Evolutionary conservation across 2,888 invertebrate genomes (phyloP).

Genomic region (Oscheius myriophilus): DNA sequence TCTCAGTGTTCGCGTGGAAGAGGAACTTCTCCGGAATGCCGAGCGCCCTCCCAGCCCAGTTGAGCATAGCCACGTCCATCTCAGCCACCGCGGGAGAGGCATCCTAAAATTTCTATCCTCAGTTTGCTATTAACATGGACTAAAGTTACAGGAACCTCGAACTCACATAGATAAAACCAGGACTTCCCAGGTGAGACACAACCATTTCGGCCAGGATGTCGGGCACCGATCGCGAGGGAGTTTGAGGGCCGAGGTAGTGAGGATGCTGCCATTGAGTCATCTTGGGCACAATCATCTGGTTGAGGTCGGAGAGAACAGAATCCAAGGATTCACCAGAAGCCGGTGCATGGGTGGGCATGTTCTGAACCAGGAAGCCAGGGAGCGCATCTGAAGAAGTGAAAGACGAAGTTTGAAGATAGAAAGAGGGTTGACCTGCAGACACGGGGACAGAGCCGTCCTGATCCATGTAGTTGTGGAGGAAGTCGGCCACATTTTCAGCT

Average conservation of each 20-base stretch:
- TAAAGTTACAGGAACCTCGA: too few species aligned
- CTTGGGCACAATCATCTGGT: conserved; percentile 2
- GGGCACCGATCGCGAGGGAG: conserved; percentile 11
- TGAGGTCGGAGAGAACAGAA: conserved; percentile 3
- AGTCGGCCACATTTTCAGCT: conserved; percentile 12
- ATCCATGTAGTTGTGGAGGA: conserved; percentile 6
- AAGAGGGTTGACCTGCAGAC: neutral
- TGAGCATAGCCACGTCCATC: conserved; percentile 26
- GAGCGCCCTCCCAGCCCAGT: conserved; percentile 24
- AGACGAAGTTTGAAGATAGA: too few species aligned
- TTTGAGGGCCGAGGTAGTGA: conserved; percentile 11
- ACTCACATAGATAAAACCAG: conserved; percentile 15
- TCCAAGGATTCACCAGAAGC: neutral
- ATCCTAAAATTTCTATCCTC: neutral
- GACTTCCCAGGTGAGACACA: conserved; percentile 10
- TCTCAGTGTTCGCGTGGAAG: conserved; percentile 23
- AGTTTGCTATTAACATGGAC: too few species aligned
- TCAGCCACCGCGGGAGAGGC: conserved; percentile 24
- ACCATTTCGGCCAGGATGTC: conserved; percentile 13
- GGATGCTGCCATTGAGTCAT: conserved; percentile 26
- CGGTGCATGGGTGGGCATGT: conserved; percentile 12
- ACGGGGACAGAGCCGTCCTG: neutral
- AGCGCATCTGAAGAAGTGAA: neutral
- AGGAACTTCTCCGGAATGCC: conserved; percentile 19
- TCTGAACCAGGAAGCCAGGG: conserved; percentile 16